Evolutionary conservation across 2,888 invertebrate species (phyloP).

Genomic region (Drosophila algonquin): DNA sequence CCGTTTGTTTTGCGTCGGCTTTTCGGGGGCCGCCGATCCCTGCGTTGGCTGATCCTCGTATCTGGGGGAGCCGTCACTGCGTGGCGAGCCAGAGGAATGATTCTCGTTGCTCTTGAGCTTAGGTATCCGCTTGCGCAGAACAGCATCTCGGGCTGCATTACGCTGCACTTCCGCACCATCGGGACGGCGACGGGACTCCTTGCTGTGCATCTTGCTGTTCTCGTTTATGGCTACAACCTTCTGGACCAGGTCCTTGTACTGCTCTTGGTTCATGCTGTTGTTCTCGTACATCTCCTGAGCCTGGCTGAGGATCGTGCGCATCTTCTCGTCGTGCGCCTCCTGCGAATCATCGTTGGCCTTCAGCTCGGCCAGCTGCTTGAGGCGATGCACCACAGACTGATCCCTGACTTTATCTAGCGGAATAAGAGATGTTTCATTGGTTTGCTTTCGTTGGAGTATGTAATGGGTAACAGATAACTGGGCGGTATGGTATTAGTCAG

Average conservation of each 20-base stretch:
- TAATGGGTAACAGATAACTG: too few relatives aligned
- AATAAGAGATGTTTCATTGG: neutral
- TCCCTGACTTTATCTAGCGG: constrained; percentile 71
- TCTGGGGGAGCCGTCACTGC: constrained; percentile 63
- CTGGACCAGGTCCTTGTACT: constrained; percentile 90
- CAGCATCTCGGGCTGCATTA: constrained; percentile 84
- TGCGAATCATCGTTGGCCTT: constrained; percentile 84
- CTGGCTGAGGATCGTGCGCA: constrained; percentile 91
- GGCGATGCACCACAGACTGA: constrained; percentile 57
- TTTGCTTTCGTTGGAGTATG: too few relatives aligned
- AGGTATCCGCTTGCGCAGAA: constrained; percentile 84
- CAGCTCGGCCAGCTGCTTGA: constrained; percentile 76
- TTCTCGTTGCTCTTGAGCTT: constrained; percentile 79
- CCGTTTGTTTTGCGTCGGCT: constrained; percentile 32
- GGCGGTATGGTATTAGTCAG: too few relatives aligned
- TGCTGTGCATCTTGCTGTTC: constrained; percentile 86
- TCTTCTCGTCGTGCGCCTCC: constrained; percentile 87
- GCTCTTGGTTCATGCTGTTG: constrained; percentile 89
- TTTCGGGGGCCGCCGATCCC: constrained; percentile 6
- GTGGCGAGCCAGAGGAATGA: constrained; percentile 55
- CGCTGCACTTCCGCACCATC: constrained; percentile 85
- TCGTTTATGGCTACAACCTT: constrained; percentile 92
- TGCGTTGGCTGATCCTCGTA: constrained; percentile 61
- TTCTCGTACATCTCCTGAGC: constrained; percentile 91
- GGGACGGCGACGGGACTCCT: constrained; percentile 88